Percentiles rank a stretch among this genome's conserved stretches.
Conservation (phyloP, 2,113 vertebrate genomes). For the Tetrao urogallus region DNA sequence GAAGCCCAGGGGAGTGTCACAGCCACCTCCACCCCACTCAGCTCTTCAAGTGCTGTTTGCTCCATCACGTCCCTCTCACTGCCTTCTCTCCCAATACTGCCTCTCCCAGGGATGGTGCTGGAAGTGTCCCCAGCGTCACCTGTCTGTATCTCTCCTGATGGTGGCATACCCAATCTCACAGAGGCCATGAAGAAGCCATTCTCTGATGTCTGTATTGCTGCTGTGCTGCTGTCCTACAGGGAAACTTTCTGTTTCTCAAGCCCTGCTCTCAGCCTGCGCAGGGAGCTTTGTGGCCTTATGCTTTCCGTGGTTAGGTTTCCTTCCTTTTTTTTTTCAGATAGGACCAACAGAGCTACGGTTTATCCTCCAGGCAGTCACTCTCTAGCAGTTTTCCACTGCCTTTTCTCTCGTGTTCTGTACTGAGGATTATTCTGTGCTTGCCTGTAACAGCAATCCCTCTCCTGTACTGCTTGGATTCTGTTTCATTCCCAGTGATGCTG, state of each 20-base stretch:
- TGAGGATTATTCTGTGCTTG: not conserved
- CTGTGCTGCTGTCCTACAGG: not conserved
- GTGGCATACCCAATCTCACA: not conserved
- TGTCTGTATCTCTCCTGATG: not conserved
- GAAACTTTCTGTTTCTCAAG: conserved; percentile 44
- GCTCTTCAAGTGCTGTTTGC: not conserved
- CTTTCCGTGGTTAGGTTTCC: not conserved
- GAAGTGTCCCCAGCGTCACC: not conserved
- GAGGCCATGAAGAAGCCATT: not conserved
- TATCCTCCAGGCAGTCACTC: not conserved
- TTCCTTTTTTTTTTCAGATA: not conserved
- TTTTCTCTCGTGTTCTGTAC: not conserved
- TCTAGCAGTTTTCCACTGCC: not conserved
- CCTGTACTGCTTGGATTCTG: not conserved
- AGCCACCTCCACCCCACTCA: rapidly evolving
- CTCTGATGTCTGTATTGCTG: not conserved
- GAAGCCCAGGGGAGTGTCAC: not conserved
- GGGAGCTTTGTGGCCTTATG: not conserved
- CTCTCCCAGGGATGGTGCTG: not conserved
- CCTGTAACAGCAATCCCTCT: not conserved
- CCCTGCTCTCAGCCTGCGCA: not conserved
- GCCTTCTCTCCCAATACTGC: not conserved
- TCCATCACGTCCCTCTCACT: not conserved
- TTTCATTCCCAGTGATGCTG: not conserved
- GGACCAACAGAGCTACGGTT: rapidly evolving